Percentiles rank a stretch among this genome's conserved stretches.
Conservation (phyloP, 2,113 vertebrate genomes). For the Lasiurus borealis region DNA sequence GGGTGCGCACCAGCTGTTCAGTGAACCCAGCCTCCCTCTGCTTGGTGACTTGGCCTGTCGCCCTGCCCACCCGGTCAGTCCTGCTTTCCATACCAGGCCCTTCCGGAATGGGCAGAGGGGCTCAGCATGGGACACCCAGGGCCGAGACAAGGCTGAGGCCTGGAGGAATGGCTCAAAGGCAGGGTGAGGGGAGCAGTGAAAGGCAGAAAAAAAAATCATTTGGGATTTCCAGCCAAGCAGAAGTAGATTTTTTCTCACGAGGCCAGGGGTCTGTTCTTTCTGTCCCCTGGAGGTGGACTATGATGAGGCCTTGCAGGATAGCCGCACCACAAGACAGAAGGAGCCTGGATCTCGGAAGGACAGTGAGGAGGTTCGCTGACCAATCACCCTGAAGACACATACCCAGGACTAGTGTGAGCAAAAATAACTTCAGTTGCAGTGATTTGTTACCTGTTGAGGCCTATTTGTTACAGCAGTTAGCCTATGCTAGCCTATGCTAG, state of each 20-base stretch:
- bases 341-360: neutral
- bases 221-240: neutral
- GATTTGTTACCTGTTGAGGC: neutral
- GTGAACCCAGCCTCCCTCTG: conserved; percentile 80
- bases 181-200: neutral
- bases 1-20: conserved; percentile 85
- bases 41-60: conserved; percentile 60
- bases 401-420: neutral
- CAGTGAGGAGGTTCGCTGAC: neutral
- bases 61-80: conserved; percentile 18
- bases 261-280: neutral
- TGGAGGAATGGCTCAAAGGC: conserved; percentile 9
- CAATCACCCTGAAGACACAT: neutral
- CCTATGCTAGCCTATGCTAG: no score
- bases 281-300: neutral
- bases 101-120: conserved; percentile 55
- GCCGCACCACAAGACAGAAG: neutral
- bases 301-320: neutral
- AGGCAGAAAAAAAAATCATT: neutral
- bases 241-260: neutral
- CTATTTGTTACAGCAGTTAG: neutral
- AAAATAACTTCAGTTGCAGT: neutral
- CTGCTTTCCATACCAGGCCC: neutral
- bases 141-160: neutral
- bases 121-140: neutral